phyloP scores from a whole-genome alignment of 2,113 vertebrate genomes.

The Vanacampus margaritifer region DNA sequence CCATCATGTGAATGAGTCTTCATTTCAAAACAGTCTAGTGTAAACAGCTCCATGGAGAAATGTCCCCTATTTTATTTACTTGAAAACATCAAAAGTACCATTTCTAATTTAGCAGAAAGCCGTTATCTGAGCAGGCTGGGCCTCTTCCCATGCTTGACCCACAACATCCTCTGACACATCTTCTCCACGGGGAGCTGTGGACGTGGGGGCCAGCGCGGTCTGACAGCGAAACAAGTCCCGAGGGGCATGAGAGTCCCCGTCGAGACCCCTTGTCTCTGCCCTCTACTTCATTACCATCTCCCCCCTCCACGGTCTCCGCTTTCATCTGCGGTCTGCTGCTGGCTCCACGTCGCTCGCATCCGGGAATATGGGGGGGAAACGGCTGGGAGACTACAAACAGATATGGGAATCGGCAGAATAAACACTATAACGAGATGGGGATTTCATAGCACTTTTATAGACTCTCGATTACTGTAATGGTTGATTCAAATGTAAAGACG shows the following conservation, averaged over 20 bases:
- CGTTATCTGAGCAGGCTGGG: conserved; percentile 55
- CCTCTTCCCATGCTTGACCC: conserved; percentile 68
- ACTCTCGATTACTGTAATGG: conserved; percentile 22
- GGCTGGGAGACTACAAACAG: conserved; percentile 57
- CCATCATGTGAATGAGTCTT: background rate
- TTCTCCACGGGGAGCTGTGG: conserved; percentile 55
- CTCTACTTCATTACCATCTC: conserved; percentile 65
- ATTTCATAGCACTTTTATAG: conserved; percentile 48
- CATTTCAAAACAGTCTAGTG: conserved; percentile 7
- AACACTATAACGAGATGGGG: conserved; percentile 59
- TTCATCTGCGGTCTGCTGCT: conserved; percentile 66
- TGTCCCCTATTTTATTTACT: conserved; percentile 23
- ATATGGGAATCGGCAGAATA: conserved; percentile 68
- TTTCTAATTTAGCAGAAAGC: conserved; percentile 55
- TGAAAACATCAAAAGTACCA: conserved; percentile 42
- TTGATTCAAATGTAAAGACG: conserved; percentile 14
- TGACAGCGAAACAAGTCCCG: conserved; percentile 61
- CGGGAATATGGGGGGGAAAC: conserved; percentile 60
- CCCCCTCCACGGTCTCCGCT: conserved; percentile 46
- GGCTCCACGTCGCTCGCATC: conserved; percentile 60
- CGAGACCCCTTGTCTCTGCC: conserved; percentile 63
- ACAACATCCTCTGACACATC: conserved; percentile 65
- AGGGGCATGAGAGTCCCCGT: conserved; percentile 36
- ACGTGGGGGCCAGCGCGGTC: conserved; percentile 55
- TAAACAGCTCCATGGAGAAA: background rate